Percentiles rank a stretch among this genome's conserved stretches.
Conservation (phyloP, 23 tunicate genomes). For the Halocynthia roretzi region DNA sequence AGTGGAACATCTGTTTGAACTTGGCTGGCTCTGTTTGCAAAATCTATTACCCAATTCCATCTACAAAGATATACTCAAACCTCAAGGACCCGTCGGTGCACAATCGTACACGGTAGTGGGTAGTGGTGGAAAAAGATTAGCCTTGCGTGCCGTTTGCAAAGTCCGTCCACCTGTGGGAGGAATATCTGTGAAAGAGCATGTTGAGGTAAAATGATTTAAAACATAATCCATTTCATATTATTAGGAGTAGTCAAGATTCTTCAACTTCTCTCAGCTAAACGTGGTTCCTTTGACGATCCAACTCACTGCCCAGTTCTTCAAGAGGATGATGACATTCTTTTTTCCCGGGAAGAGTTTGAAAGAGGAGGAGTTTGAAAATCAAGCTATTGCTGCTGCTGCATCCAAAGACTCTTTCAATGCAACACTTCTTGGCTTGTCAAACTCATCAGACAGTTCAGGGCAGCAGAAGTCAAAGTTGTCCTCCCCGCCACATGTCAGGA, state of each 20-base stretch:
- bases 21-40: slow-evolving; percentile 69
- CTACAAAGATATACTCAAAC: slow-evolving; percentile 81
- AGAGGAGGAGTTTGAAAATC: slow-evolving; percentile 29
- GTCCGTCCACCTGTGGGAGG: slow-evolving; percentile 97
- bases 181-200: slow-evolving; percentile 91
- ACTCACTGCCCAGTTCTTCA: slow-evolving; percentile 78
- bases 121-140: slow-evolving; percentile 63
- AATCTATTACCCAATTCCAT: slow-evolving; percentile 84
- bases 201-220: slow-evolving; percentile 42
- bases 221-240: not conserved
- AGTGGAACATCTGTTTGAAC: slow-evolving; percentile 81
- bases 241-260: too few relatives aligned
- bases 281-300: slow-evolving; percentile 81
- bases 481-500: slow-evolving; percentile 7
- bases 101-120: slow-evolving; percentile 55
- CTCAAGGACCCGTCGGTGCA: slow-evolving; percentile 54
- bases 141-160: slow-evolving; percentile 77
- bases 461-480: not conserved
- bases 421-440: slow-evolving; percentile 21
- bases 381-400: not conserved
- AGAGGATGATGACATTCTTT: slow-evolving; percentile 75
- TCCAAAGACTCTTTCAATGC: slow-evolving; percentile 13
- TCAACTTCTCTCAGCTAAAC: slow-evolving; percentile 48
- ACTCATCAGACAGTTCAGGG: slow-evolving; percentile 2
- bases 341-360: slow-evolving; percentile 57